Conservation (phyloP, 2,797 vertebrate genomes). For the Rhabdophis nuchalis region DNA sequence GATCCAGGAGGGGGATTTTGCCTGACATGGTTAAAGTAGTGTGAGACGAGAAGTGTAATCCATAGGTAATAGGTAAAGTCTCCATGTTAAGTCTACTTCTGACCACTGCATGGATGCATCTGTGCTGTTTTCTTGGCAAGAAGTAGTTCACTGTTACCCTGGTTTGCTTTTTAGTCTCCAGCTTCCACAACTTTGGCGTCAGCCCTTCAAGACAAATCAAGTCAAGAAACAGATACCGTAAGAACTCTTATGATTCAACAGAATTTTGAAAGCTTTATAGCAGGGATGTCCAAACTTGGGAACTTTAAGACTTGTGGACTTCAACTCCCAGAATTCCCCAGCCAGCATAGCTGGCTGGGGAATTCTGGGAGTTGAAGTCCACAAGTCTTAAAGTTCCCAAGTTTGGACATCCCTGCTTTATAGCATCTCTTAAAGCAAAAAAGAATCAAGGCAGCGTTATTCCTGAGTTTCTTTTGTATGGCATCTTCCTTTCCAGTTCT, state of each 20-base stretch:
- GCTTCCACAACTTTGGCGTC: not conserved
- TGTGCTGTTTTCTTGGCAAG: not conserved
- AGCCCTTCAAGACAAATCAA: not conserved
- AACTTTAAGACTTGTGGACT: too few relatives aligned
- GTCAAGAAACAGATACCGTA: not conserved
- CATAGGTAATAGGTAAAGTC: not conserved
- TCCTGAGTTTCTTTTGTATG: not conserved
- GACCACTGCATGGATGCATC: not conserved
- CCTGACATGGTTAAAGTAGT: not conserved
- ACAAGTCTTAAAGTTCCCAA: too few relatives aligned
- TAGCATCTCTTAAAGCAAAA: not conserved
- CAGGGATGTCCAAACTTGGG: too few relatives aligned
- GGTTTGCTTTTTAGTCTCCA: not conserved
- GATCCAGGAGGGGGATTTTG: not conserved
- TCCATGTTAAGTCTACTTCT: not conserved
- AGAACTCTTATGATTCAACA: not conserved
- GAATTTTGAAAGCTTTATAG: not conserved
- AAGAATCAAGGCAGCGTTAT: not conserved
- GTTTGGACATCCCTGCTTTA: too few relatives aligned
- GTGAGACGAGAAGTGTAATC: not conserved
- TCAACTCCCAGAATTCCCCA: too few relatives aligned
- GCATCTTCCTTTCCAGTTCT: not conserved
- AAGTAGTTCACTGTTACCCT: not conserved
- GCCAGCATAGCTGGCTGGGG: too few relatives aligned
- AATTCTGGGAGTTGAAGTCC: too few relatives aligned